Conservation (phyloP, 2,797 vertebrate species). For the Lophius americanus region DNA sequence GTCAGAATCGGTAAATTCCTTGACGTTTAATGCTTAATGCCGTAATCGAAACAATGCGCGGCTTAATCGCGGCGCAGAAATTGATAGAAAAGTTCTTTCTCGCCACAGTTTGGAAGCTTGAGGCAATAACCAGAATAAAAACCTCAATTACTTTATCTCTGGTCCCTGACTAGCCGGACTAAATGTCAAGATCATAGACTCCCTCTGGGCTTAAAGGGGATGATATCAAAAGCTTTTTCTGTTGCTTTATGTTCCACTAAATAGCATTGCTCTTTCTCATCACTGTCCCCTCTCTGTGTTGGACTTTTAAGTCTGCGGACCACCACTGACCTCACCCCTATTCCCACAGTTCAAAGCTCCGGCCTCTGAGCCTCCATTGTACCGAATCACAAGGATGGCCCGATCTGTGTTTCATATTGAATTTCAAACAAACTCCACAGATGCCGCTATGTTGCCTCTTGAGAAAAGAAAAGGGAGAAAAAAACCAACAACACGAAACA, state of each 20-base stretch:
- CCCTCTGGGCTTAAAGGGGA: constrained; percentile 81
- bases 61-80: constrained; percentile 51
- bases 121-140: constrained; percentile 67
- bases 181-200: constrained; percentile 88
- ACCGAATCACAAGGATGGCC: constrained; percentile 58
- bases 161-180: constrained; percentile 77
- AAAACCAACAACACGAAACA: not conserved
- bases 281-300: constrained; percentile 73
- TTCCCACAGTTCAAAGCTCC: constrained; percentile 75
- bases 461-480: not conserved
- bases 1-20: constrained; percentile 64
- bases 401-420: constrained; percentile 56
- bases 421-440: constrained; percentile 61
- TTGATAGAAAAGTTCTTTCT: constrained; percentile 53
- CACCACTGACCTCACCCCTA: constrained; percentile 74
- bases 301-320: constrained; percentile 78
- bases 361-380: constrained; percentile 64
- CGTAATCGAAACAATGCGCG: constrained; percentile 50
- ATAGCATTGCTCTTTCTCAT: constrained; percentile 81
- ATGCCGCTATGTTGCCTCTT: constrained; percentile 28
- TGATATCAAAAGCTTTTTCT: constrained; percentile 82
- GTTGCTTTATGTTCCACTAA: constrained; percentile 82
- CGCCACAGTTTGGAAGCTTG: constrained; percentile 52
- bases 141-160: constrained; percentile 81
- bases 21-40: constrained; percentile 55